Conservation (phyloP, 2,797 vertebrate genomes). For the Myotis planiceps region DNA sequence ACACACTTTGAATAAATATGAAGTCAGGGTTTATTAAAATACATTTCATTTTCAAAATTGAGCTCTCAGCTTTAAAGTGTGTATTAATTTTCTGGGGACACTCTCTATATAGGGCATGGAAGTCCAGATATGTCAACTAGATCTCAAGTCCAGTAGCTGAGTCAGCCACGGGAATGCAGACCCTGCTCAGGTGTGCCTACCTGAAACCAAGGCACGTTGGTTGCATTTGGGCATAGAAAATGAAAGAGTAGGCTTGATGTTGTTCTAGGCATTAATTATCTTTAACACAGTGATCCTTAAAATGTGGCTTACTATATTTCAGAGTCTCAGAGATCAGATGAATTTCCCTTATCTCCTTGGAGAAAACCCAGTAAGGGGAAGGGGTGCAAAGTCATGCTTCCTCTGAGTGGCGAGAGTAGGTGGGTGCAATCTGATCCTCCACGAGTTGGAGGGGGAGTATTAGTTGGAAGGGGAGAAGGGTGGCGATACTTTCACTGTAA, state of each 20-base stretch:
- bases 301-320: background rate
- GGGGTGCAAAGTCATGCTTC: background rate
- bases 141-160: background rate
- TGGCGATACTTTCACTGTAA: background rate
- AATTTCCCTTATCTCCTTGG: background rate
- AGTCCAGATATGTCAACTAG: background rate
- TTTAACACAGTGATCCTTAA: background rate
- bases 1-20: too few relatives aligned
- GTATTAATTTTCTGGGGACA: too few relatives aligned
- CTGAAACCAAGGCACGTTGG: background rate
- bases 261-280: background rate
- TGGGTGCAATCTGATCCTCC: background rate
- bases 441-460: rapidly evolving
- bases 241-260: background rate
- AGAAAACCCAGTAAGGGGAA: background rate
- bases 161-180: background rate
- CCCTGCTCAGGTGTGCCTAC: background rate
- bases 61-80: too few relatives aligned
- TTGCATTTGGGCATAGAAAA: background rate
- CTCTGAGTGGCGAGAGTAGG: background rate
- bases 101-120: background rate
- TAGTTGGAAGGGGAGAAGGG: background rate
- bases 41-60: too few relatives aligned
- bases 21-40: too few relatives aligned
- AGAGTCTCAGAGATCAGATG: background rate